Conservation (phyloP, 2,797 vertebrate species). For the Tokudaia tokunoshimensis region DNA sequence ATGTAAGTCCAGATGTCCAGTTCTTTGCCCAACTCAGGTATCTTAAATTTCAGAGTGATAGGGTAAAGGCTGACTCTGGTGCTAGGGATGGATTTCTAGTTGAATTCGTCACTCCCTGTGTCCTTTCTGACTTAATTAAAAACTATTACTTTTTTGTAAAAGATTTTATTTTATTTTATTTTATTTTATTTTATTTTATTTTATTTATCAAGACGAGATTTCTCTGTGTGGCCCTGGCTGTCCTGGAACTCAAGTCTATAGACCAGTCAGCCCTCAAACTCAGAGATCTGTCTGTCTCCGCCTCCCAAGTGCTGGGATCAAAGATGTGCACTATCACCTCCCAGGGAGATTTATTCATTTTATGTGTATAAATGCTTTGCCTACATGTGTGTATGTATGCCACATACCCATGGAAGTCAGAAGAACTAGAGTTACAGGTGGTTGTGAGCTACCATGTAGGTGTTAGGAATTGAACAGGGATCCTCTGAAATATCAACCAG, state of each 20-base stretch:
- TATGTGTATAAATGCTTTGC: neutral
- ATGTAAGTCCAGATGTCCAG: neutral
- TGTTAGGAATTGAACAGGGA: neutral
- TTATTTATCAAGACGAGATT: neutral
- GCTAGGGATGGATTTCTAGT: slow-evolving; percentile 28
- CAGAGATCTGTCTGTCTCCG: neutral
- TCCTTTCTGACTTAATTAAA: slow-evolving; percentile 11
- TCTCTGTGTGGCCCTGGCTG: neutral
- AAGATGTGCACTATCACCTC: neutral
- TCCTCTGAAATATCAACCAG: neutral
- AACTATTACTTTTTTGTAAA: neutral
- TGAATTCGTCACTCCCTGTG: neutral
- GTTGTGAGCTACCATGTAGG: too few species aligned
- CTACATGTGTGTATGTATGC: neutral
- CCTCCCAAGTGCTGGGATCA: neutral
- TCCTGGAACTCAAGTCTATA: neutral
- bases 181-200: neutral
- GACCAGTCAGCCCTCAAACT: neutral
- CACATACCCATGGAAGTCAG: too few species aligned
- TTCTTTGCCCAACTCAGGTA: neutral
- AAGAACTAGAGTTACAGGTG: neutral
- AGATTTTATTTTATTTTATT: neutral
- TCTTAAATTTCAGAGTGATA: neutral
- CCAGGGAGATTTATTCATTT: neutral
- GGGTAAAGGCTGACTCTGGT: neutral